Percentiles rank a stretch among this genome's conserved stretches.
phyloP scores from a whole-genome alignment of 2,113 vertebrate genomes.

The Natator depressus region DNA sequence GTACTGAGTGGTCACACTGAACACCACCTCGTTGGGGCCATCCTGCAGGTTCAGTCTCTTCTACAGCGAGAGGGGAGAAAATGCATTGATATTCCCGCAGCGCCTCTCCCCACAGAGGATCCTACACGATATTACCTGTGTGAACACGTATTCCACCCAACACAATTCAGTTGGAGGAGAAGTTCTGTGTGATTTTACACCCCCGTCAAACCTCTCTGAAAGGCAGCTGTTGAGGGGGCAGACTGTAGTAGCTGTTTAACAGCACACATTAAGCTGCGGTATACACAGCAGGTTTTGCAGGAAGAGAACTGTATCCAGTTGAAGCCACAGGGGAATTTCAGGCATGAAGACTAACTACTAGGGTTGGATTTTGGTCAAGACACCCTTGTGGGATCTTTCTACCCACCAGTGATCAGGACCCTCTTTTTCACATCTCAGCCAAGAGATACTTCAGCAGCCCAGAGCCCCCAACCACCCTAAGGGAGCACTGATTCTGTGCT shows the following conservation, averaged over 20 bases:
- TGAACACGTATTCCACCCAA: background rate
- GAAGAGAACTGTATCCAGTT: background rate
- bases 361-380: background rate
- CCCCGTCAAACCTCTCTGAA: background rate
- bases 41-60: slow-evolving; percentile 86
- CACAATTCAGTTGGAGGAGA: background rate
- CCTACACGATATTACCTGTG: background rate
- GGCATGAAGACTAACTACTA: background rate
- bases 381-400: background rate
- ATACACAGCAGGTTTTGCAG: background rate
- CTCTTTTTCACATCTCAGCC: background rate
- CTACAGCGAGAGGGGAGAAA: slow-evolving; percentile 63
- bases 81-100: too few species aligned
- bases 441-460: background rate
- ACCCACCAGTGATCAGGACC: background rate
- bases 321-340: background rate
- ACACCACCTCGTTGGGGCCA: slow-evolving; percentile 90
- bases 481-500: background rate
- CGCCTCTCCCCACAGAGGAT: background rate
- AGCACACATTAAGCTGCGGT: background rate
- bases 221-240: too few species aligned
- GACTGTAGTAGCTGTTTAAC: background rate
- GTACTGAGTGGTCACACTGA: slow-evolving; percentile 96
- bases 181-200: background rate
- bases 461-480: background rate